Evolutionary conservation across 2,113 vertebrate species (phyloP), one percentile per base, ranked within the genome.

Genomic region (Colossoma macropomum): DNA sequence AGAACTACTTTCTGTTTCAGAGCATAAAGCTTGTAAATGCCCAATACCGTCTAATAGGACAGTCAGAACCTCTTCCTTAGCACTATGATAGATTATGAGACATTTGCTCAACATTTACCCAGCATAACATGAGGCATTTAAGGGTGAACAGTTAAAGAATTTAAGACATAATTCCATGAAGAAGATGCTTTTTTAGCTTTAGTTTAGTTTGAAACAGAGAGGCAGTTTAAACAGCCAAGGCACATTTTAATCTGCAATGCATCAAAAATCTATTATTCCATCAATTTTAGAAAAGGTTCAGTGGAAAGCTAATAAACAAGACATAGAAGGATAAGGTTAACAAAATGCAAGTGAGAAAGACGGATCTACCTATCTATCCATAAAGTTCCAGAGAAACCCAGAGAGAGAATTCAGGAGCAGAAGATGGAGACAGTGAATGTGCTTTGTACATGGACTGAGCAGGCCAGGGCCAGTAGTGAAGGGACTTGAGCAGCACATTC

Each of bases 401-500:
- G 23, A 74, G 23, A 32, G 70, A 65, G 41, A 65, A 52, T 16
- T 25, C 0, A 27, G 13, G 80, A 54, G 28, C 21, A 11, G 25
- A n/a, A 27, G 56, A 30, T 15, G 25, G 38, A 72, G 73, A 74
- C 32, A 41, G 48, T 11, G 56, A 32, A 66, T 12, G 17, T 11
- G 28, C n/a, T 84, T 23, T 30, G 56, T 72, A 69, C 23, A n/a
- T 69, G 63, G 17, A 52, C 12, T 27, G 38, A 72, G 41, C 30
- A 77, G 38, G 27, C 27, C 54, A 28, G 27, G 50, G 15, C 23
- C 66, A 62, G 56, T 62, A 65, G 30, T 72, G 69, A 71, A 71
- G 74, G 62, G 76, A 75, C 62, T 56, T 38, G 45, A 63, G 76
- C 73, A 80, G 81, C 56, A 81, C 85, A 83, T 88, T 83, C 83